A percentile compares a stretch with the other conserved stretches of the same genome.
phyloP scores from a whole-genome alignment of 2,888 invertebrate species.

The Eupithecia abbreviata region DNA sequence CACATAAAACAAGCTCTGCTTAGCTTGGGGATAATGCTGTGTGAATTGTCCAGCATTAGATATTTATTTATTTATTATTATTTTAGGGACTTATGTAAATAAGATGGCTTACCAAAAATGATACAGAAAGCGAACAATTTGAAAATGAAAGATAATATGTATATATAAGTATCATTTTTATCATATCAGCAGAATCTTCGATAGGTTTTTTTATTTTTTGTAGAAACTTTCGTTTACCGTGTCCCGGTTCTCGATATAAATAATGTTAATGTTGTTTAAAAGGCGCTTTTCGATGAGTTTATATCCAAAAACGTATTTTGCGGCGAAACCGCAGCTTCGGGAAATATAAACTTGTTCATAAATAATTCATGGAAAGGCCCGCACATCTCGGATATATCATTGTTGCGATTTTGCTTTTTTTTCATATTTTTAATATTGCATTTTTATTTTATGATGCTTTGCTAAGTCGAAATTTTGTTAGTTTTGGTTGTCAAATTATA shows the following conservation, averaged over 20 bases:
- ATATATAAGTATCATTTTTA: neutral
- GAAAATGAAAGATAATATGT: no score
- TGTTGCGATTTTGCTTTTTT: conserved; percentile 58
- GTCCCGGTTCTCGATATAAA: conserved; percentile 60
- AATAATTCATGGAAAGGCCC: conserved; percentile 71
- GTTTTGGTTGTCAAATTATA: neutral
- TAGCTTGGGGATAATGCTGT: no score
- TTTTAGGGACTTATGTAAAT: neutral
- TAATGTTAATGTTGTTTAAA: conserved; percentile 78
- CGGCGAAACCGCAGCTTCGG: conserved; percentile 57
- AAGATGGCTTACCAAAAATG: neutral
- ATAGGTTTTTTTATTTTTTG: conserved; percentile 15
- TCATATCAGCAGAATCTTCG: neutral
- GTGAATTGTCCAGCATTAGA: no score
- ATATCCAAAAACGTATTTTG: conserved; percentile 72
- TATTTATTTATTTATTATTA: no score
- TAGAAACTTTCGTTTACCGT: conserved; percentile 32
- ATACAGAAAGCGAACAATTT: neutral
- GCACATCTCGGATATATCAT: conserved; percentile 54
- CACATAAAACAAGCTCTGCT: no score
- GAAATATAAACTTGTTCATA: conserved; percentile 79
- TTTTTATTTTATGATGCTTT: neutral
- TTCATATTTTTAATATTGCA: conserved; percentile 19
- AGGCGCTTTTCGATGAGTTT: conserved; percentile 78
- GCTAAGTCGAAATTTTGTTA: neutral